Evolutionary conservation across 2,797 vertebrate genomes (phyloP), one percentile per base, ranked within the genome.

Genomic region (Taenioides sp.): DNA sequence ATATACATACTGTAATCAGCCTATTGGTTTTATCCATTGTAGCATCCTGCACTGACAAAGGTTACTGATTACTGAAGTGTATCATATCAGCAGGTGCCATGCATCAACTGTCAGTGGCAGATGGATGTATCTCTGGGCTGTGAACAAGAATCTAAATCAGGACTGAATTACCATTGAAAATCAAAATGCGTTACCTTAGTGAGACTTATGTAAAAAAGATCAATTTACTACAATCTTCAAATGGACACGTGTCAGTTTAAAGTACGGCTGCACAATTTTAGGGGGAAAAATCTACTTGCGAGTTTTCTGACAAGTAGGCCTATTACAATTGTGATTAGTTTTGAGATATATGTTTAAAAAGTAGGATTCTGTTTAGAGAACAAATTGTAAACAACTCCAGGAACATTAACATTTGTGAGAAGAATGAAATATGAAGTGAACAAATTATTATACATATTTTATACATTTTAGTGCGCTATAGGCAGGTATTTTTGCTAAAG

Each of bases 61-160:
- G 14, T 69, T 47, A 52, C 52, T 49, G 59, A 28, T 69, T 37
- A 52, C 66, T 57, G 50, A 28, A 65, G 27, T 16, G 40, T n/a
- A 14, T 69, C 27, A n/a, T 66, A 49, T 66, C 67, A 69, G 67
- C 67, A 69, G 67, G 67, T 69, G 67, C 55, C 67, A 59, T 59
- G 34, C 67, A 27, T 69, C 67, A 69, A 59, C 67, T 69, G 67
- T 69, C 67, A 69, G 55, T 43, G 54, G 34, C 67, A 69, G 67
- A 69, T 69, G 67, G 67, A 55, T 59, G 67, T 28, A 47, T 69
- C 55, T 69, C 54, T 43, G 67, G 55, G 52, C 54, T 66, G 65
- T 66, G 47, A 54, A 52, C 18, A 66, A 52, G 34, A 68, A 43
- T 58, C 66, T 37, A 69, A 40, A 69, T 43, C 67, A 59, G 34